Evolutionary conservation across 2,113 vertebrate genomes (phyloP).

Genomic region (Pseudorectes ferrugineus): DNA sequence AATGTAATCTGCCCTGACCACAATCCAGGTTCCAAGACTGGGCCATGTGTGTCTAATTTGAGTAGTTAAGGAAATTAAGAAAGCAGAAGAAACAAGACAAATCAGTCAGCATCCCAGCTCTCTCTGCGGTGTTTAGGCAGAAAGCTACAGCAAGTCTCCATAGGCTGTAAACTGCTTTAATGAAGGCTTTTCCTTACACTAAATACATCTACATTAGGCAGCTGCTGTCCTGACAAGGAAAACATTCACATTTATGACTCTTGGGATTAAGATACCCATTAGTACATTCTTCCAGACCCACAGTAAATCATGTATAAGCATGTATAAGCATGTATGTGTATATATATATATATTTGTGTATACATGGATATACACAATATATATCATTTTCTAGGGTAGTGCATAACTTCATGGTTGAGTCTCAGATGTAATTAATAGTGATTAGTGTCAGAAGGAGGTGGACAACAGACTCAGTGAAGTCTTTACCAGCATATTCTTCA

Average conservation of each 20-base stretch:
- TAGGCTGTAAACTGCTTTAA: neutral
- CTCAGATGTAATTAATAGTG: neutral
- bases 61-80: neutral
- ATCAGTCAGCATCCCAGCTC: neutral
- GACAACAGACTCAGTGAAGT: neutral
- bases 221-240: neutral
- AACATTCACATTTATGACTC: neutral
- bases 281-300: neutral
- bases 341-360: neutral
- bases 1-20: neutral
- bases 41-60: neutral
- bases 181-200: neutral
- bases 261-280: neutral
- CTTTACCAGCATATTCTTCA: neutral
- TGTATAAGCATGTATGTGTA: rapidly evolving
- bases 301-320: neutral
- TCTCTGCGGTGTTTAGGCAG: neutral
- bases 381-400: neutral
- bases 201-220: neutral
- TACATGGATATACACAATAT: neutral
- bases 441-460: neutral
- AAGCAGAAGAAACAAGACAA: neutral
- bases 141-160: neutral
- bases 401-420: neutral
- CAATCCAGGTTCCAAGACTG: neutral